Evolutionary conservation across 2,888 invertebrate genomes (phyloP).

Genomic region (Hirtodrosophila histrioides): DNA sequence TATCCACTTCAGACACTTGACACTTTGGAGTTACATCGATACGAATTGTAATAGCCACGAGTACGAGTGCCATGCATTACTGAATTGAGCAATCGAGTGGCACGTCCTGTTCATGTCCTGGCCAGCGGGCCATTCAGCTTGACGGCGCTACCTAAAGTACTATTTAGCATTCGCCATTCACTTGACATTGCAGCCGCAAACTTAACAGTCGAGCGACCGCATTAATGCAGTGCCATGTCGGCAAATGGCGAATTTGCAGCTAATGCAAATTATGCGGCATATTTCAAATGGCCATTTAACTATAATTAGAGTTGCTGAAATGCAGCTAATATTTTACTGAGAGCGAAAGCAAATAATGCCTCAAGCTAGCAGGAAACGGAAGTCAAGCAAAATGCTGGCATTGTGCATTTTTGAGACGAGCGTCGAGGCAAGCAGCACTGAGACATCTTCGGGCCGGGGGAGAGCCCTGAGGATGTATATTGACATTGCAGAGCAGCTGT

Average conservation of each 20-base stretch:
- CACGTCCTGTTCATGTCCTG: slow-evolving; percentile 30
- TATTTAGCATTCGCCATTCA: slow-evolving; percentile 5
- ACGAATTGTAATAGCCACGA: slow-evolving; percentile 28
- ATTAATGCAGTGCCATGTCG: slow-evolving; percentile 24
- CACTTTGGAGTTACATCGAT: slow-evolving; percentile 38
- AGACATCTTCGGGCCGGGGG: slow-evolving; percentile 11
- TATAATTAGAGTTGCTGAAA: slow-evolving; percentile 64
- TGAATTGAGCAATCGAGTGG: slow-evolving; percentile 38
- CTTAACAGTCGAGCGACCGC: slow-evolving; percentile 1
- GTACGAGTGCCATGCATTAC: slow-evolving; percentile 27
- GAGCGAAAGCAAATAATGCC: slow-evolving; percentile 53
- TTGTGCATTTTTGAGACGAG: slow-evolving; percentile 61
- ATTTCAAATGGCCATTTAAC: slow-evolving; percentile 55
- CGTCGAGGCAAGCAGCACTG: slow-evolving; percentile 2
- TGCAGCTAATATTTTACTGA: slow-evolving; percentile 56
- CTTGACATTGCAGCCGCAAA: slow-evolving; percentile 2
- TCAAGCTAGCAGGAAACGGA: slow-evolving; percentile 67
- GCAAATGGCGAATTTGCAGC: slow-evolving; percentile 44
- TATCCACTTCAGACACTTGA: slow-evolving; percentile 39
- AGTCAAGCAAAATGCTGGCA: slow-evolving; percentile 73
- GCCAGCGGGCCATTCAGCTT: background rate
- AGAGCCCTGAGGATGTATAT: slow-evolving; percentile 49
- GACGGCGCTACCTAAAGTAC: slow-evolving; percentile 1
- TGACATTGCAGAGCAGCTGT: slow-evolving; percentile 59
- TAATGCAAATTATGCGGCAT: slow-evolving; percentile 61